A percentile compares a stretch with the other conserved stretches of the same genome.
These are phyloP conservation scores for Nothoprocta perdicaria DNA, from an alignment of 2,113 vertebrate species.

Conservation along the genomic window DNA sequence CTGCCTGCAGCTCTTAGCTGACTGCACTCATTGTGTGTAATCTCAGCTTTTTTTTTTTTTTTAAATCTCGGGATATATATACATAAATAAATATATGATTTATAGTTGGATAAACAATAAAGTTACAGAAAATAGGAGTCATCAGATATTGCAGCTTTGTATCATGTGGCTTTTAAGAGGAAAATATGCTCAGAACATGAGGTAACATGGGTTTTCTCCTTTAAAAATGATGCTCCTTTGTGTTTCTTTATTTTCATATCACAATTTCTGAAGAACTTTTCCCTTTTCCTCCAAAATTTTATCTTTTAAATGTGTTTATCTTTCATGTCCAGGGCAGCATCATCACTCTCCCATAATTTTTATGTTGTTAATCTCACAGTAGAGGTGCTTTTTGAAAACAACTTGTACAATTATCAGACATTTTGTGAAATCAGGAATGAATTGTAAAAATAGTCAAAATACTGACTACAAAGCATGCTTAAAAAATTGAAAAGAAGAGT, in stretches of 20 bases:
- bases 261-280: neutral
- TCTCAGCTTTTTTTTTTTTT: neutral
- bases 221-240: neutral
- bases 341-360: neutral
- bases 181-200: neutral
- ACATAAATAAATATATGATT: neutral
- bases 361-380: neutral
- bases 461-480: fast-evolving
- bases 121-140: neutral
- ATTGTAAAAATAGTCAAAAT: neutral
- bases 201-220: neutral
- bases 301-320: neutral
- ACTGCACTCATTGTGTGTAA: neutral
- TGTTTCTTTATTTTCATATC: neutral
- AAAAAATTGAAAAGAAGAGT: neutral
- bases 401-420: neutral
- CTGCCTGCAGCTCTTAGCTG: neutral
- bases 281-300: neutral
- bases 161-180: neutral
- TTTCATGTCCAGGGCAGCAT: neutral
- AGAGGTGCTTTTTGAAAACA: neutral
- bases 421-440: neutral
- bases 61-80: neutral
- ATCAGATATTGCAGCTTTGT: neutral
- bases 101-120: neutral